phyloP scores from a whole-genome alignment of 2,888 invertebrate genomes.

The Tigriopus californicus region DNA sequence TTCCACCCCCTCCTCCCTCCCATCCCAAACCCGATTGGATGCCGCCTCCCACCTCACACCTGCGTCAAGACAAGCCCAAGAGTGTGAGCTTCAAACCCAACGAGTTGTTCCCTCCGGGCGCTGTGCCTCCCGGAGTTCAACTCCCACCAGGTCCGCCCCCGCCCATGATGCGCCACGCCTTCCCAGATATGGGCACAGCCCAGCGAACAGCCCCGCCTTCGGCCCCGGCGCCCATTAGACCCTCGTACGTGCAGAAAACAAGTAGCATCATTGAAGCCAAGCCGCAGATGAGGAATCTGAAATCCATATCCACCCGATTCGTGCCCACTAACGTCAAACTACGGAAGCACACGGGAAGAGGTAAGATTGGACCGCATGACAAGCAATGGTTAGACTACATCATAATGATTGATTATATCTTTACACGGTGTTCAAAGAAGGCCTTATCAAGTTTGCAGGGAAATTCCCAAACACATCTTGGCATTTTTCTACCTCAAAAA shows the following conservation, averaged over 20 bases:
- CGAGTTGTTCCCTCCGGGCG: conserved; percentile 33
- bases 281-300: conserved; percentile 82
- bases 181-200: conserved; percentile 59
- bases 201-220: conserved; percentile 48
- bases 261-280: conserved; percentile 57
- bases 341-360: conserved; percentile 49
- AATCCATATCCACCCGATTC: conserved; percentile 85
- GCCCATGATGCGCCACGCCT: conserved; percentile 22
- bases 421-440: no score
- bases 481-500: no score
- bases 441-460: no score
- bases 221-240: conserved; percentile 15
- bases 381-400: no score
- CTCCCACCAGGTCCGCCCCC: conserved; percentile 25
- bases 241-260: neutral
- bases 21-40: conserved; percentile 5
- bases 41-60: conserved; percentile 17
- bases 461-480: no score
- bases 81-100: no score
- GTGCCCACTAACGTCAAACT: conserved; percentile 80
- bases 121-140: conserved; percentile 35
- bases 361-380: no score
- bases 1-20: conserved; percentile 18
- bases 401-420: no score
- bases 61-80: no score